phyloP scores from a whole-genome alignment of 2,888 invertebrate species.

The Margaritifera margaritifera region DNA sequence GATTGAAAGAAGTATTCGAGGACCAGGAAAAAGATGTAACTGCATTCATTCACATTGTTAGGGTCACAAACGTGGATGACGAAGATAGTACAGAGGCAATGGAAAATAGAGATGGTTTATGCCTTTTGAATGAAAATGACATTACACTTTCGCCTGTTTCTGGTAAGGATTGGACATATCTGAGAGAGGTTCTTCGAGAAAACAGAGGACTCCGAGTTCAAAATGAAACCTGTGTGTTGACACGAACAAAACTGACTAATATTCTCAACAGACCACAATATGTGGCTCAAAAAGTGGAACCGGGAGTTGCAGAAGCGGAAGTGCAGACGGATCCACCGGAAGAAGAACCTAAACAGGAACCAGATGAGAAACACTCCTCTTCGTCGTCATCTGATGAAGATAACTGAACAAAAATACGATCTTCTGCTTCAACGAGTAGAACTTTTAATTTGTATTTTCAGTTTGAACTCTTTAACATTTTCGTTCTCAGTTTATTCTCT shows the following conservation, averaged over 20 bases:
- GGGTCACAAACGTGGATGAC: constrained; percentile 11
- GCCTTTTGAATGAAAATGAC: constrained; percentile 11
- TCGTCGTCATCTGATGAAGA: too few relatives aligned
- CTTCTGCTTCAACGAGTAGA: too few relatives aligned
- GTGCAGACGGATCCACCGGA: too few relatives aligned
- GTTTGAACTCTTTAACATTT: too few relatives aligned
- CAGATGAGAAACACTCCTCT: too few relatives aligned
- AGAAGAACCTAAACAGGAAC: too few relatives aligned
- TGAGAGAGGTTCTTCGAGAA: constrained; percentile 20
- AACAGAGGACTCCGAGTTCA: constrained; percentile 14
- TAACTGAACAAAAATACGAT: too few relatives aligned
- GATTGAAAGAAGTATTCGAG: constrained; percentile 14
- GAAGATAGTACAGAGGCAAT: constrained; percentile 10
- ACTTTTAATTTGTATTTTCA: too few relatives aligned
- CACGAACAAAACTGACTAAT: constrained; percentile 1
- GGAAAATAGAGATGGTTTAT: constrained; percentile 20
- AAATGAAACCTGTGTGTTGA: constrained; percentile 6
- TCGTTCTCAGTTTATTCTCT: too few relatives aligned
- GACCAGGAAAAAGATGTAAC: constrained; percentile 15
- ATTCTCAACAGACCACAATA: not conserved
- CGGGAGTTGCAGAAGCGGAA: too few relatives aligned
- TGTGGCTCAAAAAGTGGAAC: too few relatives aligned
- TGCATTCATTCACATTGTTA: constrained; percentile 18
- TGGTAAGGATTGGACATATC: constrained; percentile 25
- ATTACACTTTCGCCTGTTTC: constrained; percentile 18